These are phyloP conservation scores for Monarcha castaneiventris DNA, from an alignment of 2,113 vertebrate genomes.

Conservation along the genomic window DNA sequence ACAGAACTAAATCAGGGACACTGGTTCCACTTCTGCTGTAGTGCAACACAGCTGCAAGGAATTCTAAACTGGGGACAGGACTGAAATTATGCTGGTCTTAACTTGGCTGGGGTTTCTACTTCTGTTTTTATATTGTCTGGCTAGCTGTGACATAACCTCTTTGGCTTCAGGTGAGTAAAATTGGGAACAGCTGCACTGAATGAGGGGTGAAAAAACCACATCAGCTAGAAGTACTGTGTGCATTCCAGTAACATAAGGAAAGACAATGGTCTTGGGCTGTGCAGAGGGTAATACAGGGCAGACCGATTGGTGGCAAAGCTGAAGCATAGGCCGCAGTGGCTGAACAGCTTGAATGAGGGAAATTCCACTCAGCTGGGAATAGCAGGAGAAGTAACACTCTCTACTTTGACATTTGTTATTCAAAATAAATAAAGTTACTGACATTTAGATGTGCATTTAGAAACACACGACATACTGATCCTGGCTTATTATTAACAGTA, in stretches of 20 bases:
- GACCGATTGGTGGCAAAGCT: neutral
- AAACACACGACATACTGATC: neutral
- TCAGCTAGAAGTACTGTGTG: neutral
- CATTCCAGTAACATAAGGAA: neutral
- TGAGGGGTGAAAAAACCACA: neutral
- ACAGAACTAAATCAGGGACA: slow-evolving; percentile 6
- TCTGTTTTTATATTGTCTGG: neutral
- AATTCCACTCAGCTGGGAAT: neutral
- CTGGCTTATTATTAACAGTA: neutral
- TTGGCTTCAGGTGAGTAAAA: neutral
- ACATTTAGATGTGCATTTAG: neutral
- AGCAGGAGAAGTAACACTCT: neutral
- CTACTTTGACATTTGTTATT: neutral
- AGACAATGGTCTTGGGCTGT: neutral
- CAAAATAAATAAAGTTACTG: neutral
- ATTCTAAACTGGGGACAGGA: neutral
- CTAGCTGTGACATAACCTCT: neutral
- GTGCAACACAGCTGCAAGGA: neutral
- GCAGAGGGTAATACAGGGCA: neutral
- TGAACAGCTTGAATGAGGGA: neutral
- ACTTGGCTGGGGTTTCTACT: neutral
- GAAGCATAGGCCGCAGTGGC: neutral
- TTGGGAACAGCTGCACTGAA: neutral
- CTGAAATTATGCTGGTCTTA: neutral
- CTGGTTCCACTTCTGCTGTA: neutral